A percentile compares a stretch with the other conserved stretches of the same genome.
phyloP scores from a whole-genome alignment of 2,113 vertebrate species.

The Azemiops feae region DNA sequence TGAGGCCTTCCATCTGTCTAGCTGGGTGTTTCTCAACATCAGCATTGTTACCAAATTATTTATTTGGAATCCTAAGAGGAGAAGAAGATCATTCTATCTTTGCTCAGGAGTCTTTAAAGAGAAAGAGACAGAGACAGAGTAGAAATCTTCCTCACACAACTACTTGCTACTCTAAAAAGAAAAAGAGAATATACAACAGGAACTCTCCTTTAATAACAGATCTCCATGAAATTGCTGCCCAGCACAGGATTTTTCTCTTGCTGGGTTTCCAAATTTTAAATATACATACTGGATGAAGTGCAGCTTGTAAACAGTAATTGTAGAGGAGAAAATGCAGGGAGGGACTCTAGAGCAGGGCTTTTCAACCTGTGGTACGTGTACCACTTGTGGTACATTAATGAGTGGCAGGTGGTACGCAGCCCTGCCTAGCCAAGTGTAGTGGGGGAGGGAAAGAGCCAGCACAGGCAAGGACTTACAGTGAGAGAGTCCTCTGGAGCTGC shows the following conservation, averaged over 20 bases:
- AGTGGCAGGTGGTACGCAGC: too few relatives aligned
- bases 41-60: not conserved
- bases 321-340: not conserved
- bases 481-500: too few relatives aligned
- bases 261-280: not conserved
- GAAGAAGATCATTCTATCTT: not conserved
- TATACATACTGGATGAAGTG: not conserved
- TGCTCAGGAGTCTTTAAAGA: not conserved
- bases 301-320: not conserved
- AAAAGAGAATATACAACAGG: not conserved
- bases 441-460: too few relatives aligned
- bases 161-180: not conserved
- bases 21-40: not conserved
- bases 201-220: not conserved
- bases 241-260: not conserved
- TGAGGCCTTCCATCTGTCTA: not conserved
- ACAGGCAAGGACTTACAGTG: too few relatives aligned
- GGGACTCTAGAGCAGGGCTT: too few relatives aligned
- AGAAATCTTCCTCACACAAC: not conserved
- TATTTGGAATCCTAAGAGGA: not conserved
- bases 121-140: not conserved
- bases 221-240: not conserved
- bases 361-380: too few relatives aligned
- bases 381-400: too few relatives aligned
- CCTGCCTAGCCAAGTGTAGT: too few relatives aligned